Evolutionary conservation across 1,140 invertebrate species (phyloP).

Genomic region (Acromyrmex echinatior): DNA sequence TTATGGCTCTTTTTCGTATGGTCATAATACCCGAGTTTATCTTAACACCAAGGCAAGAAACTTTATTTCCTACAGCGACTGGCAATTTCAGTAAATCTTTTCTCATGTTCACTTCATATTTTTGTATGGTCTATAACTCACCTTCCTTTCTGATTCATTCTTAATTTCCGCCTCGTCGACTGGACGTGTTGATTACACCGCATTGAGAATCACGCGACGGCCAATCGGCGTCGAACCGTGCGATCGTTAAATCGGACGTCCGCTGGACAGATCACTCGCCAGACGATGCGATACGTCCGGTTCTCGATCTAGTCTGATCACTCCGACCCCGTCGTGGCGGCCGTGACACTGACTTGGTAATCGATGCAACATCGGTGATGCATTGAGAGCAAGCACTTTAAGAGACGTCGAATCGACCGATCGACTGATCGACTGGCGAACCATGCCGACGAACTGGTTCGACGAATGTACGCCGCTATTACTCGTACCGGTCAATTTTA

Average conservation of each 20-base stretch:
- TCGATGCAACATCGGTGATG: conserved; percentile 20
- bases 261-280: conserved; percentile 40
- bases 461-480: conserved; percentile 16
- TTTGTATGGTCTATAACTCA: not conserved
- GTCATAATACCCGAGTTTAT: too few species aligned
- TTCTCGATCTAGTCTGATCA: conserved; percentile 42
- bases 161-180: conserved; percentile 39
- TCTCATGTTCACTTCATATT: conserved; percentile 9
- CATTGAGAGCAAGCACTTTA: conserved; percentile 49
- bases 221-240: conserved; percentile 26
- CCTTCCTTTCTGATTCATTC: not conserved
- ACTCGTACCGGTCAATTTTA: conserved; percentile 72
- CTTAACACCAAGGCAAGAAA: not conserved
- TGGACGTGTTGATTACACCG: conserved; percentile 27
- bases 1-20: too few species aligned
- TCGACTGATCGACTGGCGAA: conserved; percentile 36
- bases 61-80: not conserved
- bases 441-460: conserved; percentile 13
- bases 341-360: conserved; percentile 45
- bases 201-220: conserved; percentile 24
- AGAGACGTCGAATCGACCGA: conserved; percentile 18
- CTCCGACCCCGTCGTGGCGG: conserved; percentile 28
- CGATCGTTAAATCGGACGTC: conserved; percentile 29
- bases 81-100: not conserved
- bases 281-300: conserved; percentile 11